Base-by-base conservation (phyloP, 1,140 invertebrate genomes). In the Aphis craccivora region DNA sequence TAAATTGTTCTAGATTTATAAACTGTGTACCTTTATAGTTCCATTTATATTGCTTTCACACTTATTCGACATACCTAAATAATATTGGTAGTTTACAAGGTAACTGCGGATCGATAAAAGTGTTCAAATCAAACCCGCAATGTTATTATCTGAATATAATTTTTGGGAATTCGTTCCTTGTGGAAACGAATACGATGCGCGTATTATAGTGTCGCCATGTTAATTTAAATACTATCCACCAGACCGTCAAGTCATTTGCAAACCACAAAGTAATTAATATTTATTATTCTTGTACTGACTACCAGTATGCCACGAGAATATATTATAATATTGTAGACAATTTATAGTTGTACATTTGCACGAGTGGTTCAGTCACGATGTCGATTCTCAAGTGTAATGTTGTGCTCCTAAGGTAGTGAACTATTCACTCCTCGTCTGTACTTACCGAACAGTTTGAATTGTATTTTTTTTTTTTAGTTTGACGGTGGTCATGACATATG, bases 251-350 rank as follows among this genome's bases (percentile, higher is more conserved):
- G n/a, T 35, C 30, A 76, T 76, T 76, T n/a, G n/a, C n/a, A n/a
- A 35, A n/a, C 60, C 60, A 76, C 60, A 76, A 76, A 30, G 60
- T 76, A 76, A 76, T 76, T 76, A 76, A 76, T 76, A n/a, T 76
- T 76, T 76, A 76, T n/a, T 4, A 76, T 76, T 76, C 60, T 4
- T 18, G 4, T n/a, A 18, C n/a, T n/a, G 11, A 35, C n/a, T 76
- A 51, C 9, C 5, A 76, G 60, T 7, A 76, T 18, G 1, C 4
- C 14, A 18, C 60, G 30, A 67, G 60, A 30, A n/a, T n/a, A 67
- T 30, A 30, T 60, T 30, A 30, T 30, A n/a, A 40, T 40, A 40
- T 40, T 40, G 3, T 40, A 40, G 37, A 40, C 37, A 40, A 40
- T 40, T 67, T n/a, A n/a, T 76, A 76, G 60, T n/a, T n/a, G 60